phyloP scores from a whole-genome alignment of 35 echinoderm and acorn worm genomes.

The Apostichopus parvimensis region DNA sequence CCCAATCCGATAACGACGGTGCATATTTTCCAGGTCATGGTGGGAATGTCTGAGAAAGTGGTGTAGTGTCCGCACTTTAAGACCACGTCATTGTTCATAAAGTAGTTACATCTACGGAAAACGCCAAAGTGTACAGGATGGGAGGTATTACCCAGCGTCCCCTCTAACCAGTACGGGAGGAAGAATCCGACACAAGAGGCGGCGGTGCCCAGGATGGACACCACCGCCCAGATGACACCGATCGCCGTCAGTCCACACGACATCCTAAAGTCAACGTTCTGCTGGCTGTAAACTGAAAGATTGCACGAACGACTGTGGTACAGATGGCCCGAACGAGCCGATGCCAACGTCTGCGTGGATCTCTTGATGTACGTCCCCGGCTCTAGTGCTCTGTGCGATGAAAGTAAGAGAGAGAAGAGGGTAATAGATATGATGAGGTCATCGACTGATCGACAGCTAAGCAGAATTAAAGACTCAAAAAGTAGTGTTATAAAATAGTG shows the following conservation, averaged over 20 bases:
- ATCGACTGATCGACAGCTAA: no score
- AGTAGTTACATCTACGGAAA: constrained; percentile 89
- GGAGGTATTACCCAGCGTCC: constrained; percentile 60
- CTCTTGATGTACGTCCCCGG: constrained; percentile 38
- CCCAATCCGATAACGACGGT: constrained; percentile 81
- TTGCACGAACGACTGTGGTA: constrained; percentile 44
- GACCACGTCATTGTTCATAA: constrained; percentile 37
- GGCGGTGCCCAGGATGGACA: constrained; percentile 67
- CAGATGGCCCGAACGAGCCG: constrained; percentile 14
- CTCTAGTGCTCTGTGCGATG: constrained; percentile 7
- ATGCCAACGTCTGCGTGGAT: constrained; percentile 19
- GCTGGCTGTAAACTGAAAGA: constrained; percentile 12
- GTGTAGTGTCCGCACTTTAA: constrained; percentile 83
- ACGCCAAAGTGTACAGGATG: constrained; percentile 79
- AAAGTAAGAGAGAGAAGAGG: no score
- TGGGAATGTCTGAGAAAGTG: constrained; percentile 87
- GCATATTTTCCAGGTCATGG: constrained; percentile 81
- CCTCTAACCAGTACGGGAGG: constrained; percentile 87
- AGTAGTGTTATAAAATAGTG: no score
- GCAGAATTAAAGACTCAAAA: no score
- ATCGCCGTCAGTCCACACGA: constrained; percentile 60
- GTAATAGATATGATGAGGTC: no score
- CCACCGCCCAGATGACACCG: constrained; percentile 76
- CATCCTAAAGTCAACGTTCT: constrained; percentile 39
- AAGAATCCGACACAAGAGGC: constrained; percentile 78